Conservation (phyloP, 2,797 vertebrate species). For the Cottoperca gobio region DNA sequence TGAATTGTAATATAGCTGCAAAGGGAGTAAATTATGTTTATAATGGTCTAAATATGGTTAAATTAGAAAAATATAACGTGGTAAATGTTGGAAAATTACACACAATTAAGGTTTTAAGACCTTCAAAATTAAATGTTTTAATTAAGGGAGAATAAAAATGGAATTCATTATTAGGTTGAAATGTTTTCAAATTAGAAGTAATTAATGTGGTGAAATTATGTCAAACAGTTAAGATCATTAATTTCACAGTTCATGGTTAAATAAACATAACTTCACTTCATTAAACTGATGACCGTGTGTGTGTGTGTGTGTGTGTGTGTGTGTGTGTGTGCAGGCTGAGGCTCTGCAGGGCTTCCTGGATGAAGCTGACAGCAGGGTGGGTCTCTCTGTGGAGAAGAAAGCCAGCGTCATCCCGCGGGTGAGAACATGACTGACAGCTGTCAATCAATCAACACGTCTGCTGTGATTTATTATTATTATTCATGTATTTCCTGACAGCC, state of each 20-base stretch:
- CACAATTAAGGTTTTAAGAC: too few relatives aligned
- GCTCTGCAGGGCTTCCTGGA: constrained; percentile 81
- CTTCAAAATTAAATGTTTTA: too few relatives aligned
- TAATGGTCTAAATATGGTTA: not conserved
- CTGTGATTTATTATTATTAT: too few relatives aligned
- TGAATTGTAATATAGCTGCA: too few relatives aligned
- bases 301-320: constrained; percentile 7
- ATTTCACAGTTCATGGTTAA: too few relatives aligned
- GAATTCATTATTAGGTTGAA: not conserved
- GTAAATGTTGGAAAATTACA: too few relatives aligned
- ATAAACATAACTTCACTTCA: too few relatives aligned
- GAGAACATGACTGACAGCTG: constrained; percentile 55
- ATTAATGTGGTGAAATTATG: not conserved
- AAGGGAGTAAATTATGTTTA: not conserved
- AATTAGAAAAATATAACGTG: not conserved
- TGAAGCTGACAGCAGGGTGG: constrained; percentile 64
- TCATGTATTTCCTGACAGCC: too few relatives aligned
- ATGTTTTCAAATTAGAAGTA: not conserved
- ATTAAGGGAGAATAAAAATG: not conserved
- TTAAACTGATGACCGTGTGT: too few relatives aligned
- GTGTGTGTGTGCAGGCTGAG: constrained; percentile 68
- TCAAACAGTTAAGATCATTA: not conserved
- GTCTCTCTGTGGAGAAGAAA: constrained; percentile 82
- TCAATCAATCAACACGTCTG: constrained; percentile 24
- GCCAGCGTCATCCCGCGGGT: constrained; percentile 86